Conservation (phyloP, 2,797 vertebrate species). For the Urocyon cinereoargenteus region DNA sequence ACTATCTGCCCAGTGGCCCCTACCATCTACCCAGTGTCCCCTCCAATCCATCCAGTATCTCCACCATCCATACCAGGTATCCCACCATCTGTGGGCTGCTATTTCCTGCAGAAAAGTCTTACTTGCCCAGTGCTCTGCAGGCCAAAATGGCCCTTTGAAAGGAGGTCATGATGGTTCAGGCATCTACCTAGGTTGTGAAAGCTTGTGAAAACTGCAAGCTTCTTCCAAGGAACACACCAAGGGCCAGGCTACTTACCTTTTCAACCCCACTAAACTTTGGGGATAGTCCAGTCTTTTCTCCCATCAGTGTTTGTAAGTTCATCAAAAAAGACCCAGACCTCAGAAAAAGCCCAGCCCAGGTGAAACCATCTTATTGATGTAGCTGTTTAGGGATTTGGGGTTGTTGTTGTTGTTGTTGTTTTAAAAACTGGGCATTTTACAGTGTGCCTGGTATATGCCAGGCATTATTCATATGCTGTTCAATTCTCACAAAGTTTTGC, state of each 20-base stretch:
- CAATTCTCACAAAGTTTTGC: background rate
- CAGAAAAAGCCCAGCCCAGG: background rate
- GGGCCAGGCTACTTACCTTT: background rate
- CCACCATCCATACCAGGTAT: no score
- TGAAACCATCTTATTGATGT: background rate
- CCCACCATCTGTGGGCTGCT: background rate
- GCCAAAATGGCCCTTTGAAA: background rate
- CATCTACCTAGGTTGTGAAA: background rate
- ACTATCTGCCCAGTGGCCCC: background rate
- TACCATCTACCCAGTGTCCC: no score
- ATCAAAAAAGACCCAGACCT: constrained; percentile 15
- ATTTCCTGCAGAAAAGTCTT: background rate
- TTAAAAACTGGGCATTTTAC: background rate
- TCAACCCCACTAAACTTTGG: background rate
- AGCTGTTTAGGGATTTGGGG: background rate
- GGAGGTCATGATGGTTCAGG: background rate
- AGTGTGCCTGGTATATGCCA: background rate
- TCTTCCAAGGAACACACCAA: background rate
- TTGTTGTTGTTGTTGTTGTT: background rate
- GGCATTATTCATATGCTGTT: background rate
- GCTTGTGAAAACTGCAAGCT: background rate
- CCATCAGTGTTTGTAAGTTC: background rate
- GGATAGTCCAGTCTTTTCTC: background rate
- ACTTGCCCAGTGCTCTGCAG: background rate
- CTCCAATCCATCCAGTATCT: background rate